These are phyloP conservation scores for Gymnopithys bicolor DNA, from an alignment of 2,797 vertebrate genomes.

Conservation along the genomic window DNA sequence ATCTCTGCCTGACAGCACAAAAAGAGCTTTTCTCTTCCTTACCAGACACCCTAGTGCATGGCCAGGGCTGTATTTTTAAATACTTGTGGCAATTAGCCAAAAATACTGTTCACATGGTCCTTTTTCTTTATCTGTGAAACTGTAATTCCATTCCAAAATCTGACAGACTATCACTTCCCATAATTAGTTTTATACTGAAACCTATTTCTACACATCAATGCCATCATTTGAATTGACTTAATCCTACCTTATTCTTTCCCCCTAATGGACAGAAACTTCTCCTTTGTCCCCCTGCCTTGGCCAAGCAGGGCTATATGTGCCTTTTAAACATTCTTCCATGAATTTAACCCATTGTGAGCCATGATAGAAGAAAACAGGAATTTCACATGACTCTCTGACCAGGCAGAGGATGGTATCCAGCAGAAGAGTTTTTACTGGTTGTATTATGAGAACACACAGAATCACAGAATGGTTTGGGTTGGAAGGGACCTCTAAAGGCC, in stretches of 20 bases:
- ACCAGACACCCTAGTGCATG: not conserved
- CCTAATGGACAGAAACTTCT: not conserved
- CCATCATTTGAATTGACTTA: not conserved
- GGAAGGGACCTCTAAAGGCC: not conserved
- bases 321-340: not conserved
- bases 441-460: not conserved
- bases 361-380: not conserved
- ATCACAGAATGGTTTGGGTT: not conserved
- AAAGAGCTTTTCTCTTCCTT: not conserved
- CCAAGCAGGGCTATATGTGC: not conserved
- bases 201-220: not conserved
- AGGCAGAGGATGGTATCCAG: not conserved
- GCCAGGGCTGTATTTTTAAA: not conserved
- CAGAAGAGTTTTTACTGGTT: not conserved
- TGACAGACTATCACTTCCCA: not conserved
- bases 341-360: not conserved
- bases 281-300: not conserved
- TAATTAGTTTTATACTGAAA: not conserved
- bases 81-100: slow-evolving; percentile 4
- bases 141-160: not conserved
- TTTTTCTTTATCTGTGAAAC: not conserved
- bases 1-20: not conserved
- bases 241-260: not conserved
- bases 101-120: not conserved
- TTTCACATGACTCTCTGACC: not conserved